Evolutionary conservation across 1,140 invertebrate species (phyloP).

Genomic region (Protaetia brevitarsis): DNA sequence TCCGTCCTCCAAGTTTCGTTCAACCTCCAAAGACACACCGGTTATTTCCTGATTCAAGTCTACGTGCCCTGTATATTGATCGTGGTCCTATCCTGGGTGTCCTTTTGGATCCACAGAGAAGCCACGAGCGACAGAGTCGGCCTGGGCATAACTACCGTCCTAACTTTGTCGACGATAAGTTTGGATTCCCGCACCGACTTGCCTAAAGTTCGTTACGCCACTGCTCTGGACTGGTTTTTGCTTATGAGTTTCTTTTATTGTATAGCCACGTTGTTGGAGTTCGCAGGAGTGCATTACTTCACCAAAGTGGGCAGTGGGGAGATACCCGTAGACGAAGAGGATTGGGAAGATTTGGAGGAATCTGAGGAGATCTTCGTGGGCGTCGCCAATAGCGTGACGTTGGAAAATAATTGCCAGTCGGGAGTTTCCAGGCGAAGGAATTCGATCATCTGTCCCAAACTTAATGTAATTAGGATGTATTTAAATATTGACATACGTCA

Average conservation of each 20-base stretch:
- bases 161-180: constrained; percentile 88
- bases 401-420: constrained; percentile 27
- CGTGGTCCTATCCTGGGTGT: constrained; percentile 93
- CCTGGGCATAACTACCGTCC: constrained; percentile 83
- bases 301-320: constrained; percentile 72
- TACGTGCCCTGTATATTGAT: constrained; percentile 93
- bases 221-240: constrained; percentile 89
- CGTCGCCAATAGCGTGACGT: constrained; percentile 29
- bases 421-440: constrained; percentile 41
- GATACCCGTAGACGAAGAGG: constrained; percentile 72
- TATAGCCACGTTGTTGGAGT: constrained; percentile 88
- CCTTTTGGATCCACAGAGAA: constrained; percentile 95
- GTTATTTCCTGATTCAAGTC: constrained; percentile 92
- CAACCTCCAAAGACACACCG: constrained; percentile 84
- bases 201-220: constrained; percentile 82
- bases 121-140: constrained; percentile 75
- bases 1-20: constrained; percentile 85
- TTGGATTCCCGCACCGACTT: constrained; percentile 86
- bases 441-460: constrained; percentile 60
- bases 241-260: constrained; percentile 92
- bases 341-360: constrained; percentile 65
- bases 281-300: constrained; percentile 90
- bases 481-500: no score
- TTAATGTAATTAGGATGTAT: constrained; percentile 53
- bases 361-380: constrained; percentile 54